A percentile compares a stretch with the other conserved stretches of the same genome.
Conservation (phyloP, 2,888 invertebrate species). For the Lobophora halterata region DNA sequence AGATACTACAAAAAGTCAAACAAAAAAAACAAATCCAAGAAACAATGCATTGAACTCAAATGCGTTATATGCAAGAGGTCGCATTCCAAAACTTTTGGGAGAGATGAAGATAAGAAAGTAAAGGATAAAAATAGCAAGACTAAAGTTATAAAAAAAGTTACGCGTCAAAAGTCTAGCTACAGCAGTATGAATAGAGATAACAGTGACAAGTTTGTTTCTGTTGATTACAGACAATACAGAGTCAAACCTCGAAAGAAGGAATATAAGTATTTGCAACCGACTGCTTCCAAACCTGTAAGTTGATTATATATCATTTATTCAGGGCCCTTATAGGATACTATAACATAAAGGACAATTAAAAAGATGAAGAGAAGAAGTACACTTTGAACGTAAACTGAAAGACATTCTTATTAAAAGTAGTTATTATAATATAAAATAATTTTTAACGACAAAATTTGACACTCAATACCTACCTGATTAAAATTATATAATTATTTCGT, state of each 20-base stretch:
- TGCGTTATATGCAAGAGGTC: conserved; percentile 25
- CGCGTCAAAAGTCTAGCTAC: conserved; percentile 36
- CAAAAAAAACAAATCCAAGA: conserved; percentile 31
- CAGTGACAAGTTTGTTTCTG: conserved; percentile 33
- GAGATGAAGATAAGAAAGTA: conserved; percentile 31
- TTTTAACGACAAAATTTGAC: too few relatives aligned
- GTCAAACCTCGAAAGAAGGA: conserved; percentile 30
- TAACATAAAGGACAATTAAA: too few relatives aligned
- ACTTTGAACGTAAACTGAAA: too few relatives aligned
- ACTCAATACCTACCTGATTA: too few relatives aligned
- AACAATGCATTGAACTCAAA: conserved; percentile 19
- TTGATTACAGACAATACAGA: conserved; percentile 32
- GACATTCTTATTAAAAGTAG: too few relatives aligned
- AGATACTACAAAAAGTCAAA: conserved; percentile 35
- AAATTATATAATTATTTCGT: too few relatives aligned
- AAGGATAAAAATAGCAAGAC: conserved; percentile 37
- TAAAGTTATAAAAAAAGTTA: conserved; percentile 37
- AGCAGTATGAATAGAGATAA: conserved; percentile 35
- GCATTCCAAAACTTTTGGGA: conserved; percentile 27
- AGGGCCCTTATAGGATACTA: too few relatives aligned
- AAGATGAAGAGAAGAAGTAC: too few relatives aligned
- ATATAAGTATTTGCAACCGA: conserved; percentile 32
- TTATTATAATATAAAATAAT: too few relatives aligned
- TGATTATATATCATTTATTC: background rate
- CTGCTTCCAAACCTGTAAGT: conserved; percentile 52